A percentile compares a stretch with the other conserved stretches of the same genome.
These are phyloP conservation scores for Heteromormyrus szaboi DNA, from an alignment of 2,797 vertebrate species.

Conservation along the genomic window DNA sequence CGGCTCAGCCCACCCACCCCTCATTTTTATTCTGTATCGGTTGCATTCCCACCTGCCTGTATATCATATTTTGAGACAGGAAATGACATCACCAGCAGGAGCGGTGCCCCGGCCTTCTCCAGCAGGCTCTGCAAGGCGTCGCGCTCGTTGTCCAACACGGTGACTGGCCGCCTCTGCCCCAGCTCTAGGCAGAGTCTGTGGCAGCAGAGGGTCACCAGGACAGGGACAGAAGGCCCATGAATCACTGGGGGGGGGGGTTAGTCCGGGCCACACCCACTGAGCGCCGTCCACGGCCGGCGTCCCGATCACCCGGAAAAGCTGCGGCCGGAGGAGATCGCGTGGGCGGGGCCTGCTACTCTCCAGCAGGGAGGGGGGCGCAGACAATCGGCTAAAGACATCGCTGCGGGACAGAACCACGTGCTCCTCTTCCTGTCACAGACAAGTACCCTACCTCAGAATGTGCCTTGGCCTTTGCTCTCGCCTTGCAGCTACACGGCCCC, in stretches of 20 bases:
- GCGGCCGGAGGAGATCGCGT: constrained; percentile 30
- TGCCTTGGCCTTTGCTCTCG: not conserved
- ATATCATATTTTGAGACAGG: not conserved
- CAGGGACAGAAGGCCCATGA: not conserved
- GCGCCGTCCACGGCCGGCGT: constrained; percentile 27
- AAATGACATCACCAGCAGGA: constrained; percentile 22
- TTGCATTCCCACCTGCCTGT: not conserved
- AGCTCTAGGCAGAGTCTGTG: constrained; percentile 34
- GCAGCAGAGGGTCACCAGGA: not conserved
- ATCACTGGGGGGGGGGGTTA: not conserved
- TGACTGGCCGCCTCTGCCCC: constrained; percentile 26
- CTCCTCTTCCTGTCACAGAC: constrained; percentile 29
- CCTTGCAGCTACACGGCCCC: not conserved
- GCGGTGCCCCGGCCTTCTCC: constrained; percentile 24
- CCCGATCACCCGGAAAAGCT: constrained; percentile 35
- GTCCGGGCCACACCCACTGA: constrained; percentile 17
- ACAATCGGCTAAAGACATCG: constrained; percentile 35
- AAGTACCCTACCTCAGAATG: not conserved
- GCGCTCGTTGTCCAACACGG: constrained; percentile 35
- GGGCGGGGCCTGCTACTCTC: constrained; percentile 21
- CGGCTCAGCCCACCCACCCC: not conserved
- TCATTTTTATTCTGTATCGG: not conserved
- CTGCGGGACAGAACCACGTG: constrained; percentile 28
- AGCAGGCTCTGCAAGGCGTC: constrained; percentile 33
- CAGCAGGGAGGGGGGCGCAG: constrained; percentile 26